Percentiles rank a stretch among this genome's conserved stretches.
Evolutionary conservation across 2,113 vertebrate species (phyloP).

Genomic region (Oryzias curvinotus): DNA sequence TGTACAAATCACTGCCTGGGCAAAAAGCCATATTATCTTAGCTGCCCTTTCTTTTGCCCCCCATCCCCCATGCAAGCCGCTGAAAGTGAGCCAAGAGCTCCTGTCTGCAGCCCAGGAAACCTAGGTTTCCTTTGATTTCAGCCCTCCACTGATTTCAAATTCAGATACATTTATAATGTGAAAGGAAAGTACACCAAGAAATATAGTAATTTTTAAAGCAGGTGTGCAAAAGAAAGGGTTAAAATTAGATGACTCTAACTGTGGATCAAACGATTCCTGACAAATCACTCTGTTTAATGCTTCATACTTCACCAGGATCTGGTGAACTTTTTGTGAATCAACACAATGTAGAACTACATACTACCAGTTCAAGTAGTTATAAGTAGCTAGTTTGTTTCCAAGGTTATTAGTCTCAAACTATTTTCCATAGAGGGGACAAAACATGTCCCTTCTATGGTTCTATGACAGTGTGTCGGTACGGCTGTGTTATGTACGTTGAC

Average conservation of each 20-base stretch:
- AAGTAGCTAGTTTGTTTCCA: too few species aligned
- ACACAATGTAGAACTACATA: too few species aligned
- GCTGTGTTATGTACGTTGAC: not conserved
- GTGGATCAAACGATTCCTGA: too few species aligned
- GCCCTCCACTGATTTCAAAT: conserved; percentile 22
- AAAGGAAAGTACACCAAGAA: not conserved
- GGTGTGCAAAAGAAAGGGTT: too few species aligned
- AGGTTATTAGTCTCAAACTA: too few species aligned
- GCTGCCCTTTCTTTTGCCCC: conserved; percentile 71
- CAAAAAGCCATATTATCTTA: conserved; percentile 70
- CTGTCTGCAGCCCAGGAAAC: conserved; percentile 49
- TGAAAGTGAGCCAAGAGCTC: conserved; percentile 61
- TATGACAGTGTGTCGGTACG: not conserved
- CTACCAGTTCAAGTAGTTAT: too few species aligned
- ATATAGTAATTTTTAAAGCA: too few species aligned
- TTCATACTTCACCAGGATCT: too few species aligned
- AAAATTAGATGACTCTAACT: too few species aligned
- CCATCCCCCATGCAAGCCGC: conserved; percentile 65
- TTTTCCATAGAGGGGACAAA: too few species aligned
- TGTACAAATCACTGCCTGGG: conserved; percentile 66
- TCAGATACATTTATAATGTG: conserved; percentile 6
- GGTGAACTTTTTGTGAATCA: too few species aligned
- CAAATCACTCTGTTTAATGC: too few species aligned
- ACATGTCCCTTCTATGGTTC: not conserved
- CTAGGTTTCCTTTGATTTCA: conserved; percentile 47